These are phyloP conservation scores for Cyprinodon tularosa DNA, from an alignment of 2,113 vertebrate genomes.

Conservation along the genomic window DNA sequence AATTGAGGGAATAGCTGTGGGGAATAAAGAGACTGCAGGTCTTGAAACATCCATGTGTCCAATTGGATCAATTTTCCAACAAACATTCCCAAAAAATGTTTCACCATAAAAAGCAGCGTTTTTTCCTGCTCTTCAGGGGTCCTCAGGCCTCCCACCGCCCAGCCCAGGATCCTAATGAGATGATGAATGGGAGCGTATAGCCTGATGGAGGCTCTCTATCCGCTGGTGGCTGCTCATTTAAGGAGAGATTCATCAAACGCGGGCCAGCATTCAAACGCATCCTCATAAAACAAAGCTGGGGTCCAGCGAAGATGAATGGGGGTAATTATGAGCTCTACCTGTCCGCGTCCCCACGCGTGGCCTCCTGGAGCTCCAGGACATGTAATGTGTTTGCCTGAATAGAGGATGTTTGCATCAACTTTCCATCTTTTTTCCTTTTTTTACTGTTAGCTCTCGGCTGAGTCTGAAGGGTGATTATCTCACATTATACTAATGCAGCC, in stretches of 20 bases:
- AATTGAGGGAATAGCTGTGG: conserved; percentile 44
- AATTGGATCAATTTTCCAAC: conserved; percentile 65
- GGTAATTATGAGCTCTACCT: conserved; percentile 78
- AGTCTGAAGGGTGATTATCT: conserved; percentile 39
- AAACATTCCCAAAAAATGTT: conserved; percentile 45
- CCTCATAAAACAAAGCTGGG: conserved; percentile 67
- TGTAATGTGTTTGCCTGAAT: conserved; percentile 33
- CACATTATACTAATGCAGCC: conserved; percentile 26
- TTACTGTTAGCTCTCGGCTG: conserved; percentile 19
- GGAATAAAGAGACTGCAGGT: conserved; percentile 62
- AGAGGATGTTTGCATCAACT: conserved; percentile 29
- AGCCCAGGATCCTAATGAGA: conserved; percentile 71
- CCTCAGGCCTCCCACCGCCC: conserved; percentile 25
- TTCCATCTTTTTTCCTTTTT: conserved; percentile 36
- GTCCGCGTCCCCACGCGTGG: conserved; percentile 45
- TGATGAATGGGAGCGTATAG: conserved; percentile 75
- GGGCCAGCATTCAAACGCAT: conserved; percentile 54
- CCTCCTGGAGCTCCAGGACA: conserved; percentile 49
- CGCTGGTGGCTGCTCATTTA: conserved; percentile 76
- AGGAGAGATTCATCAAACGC: conserved; percentile 79
- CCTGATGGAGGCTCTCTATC: conserved; percentile 67
- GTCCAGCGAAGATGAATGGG: conserved; percentile 79
- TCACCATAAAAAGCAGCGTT: conserved; percentile 52
- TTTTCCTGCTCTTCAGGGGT: conserved; percentile 44
- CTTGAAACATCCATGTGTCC: conserved; percentile 37